Evolutionary conservation across 2,797 vertebrate genomes (phyloP).

Genomic region (Chiloscyllium punctatum): DNA sequence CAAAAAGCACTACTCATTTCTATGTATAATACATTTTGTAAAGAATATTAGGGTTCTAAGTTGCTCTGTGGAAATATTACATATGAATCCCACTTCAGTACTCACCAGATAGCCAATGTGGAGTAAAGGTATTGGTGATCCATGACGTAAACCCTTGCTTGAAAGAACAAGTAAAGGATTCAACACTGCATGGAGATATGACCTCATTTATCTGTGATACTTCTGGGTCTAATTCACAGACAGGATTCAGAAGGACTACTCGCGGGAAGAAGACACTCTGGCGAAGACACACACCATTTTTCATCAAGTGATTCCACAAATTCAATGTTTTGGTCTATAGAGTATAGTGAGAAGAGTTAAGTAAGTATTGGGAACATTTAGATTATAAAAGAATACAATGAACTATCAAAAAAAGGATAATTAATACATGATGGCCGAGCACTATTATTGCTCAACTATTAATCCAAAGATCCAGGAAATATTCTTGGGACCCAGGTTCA

Average conservation of each 20-base stretch:
- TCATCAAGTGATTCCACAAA: conserved; percentile 56
- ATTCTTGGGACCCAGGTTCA: too few species aligned
- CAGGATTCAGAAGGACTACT: conserved; percentile 60
- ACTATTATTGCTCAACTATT: too few species aligned
- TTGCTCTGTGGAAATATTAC: background rate
- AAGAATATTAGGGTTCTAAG: background rate
- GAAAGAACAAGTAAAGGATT: conserved; percentile 59
- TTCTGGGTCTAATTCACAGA: conserved; percentile 56
- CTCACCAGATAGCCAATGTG: conserved; percentile 65
- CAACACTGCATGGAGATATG: conserved; percentile 51
- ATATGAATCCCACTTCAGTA: background rate
- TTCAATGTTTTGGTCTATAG: conserved; percentile 56
- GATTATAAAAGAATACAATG: background rate
- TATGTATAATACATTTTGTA: background rate
- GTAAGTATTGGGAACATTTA: background rate
- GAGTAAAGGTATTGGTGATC: conserved; percentile 59
- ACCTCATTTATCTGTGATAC: conserved; percentile 59
- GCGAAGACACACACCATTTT: conserved; percentile 52
- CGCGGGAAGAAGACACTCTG: conserved; percentile 55
- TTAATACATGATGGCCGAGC: background rate
- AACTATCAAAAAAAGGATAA: background rate
- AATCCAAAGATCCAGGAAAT: too few species aligned
- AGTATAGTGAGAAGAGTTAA: background rate
- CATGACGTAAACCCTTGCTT: conserved; percentile 57
- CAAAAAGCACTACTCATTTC: background rate